phyloP scores from a whole-genome alignment of 2,113 vertebrate genomes.

The Eulacestoma nigropectus region DNA sequence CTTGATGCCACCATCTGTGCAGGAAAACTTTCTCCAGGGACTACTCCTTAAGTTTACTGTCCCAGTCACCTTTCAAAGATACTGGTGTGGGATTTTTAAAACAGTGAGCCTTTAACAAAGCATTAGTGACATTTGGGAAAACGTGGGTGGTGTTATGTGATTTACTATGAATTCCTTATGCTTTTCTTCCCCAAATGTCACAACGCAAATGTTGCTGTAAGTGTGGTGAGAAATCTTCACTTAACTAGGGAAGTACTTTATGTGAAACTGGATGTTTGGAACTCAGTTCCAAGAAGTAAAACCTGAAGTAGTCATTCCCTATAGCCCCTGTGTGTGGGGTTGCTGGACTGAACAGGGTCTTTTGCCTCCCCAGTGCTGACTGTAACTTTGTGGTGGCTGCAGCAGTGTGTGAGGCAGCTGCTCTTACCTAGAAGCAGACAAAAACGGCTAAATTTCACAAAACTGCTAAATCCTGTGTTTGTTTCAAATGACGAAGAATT shows the following conservation, averaged over 20 bases:
- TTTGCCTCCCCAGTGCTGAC: neutral
- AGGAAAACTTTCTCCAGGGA: neutral
- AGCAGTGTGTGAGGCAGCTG: neutral
- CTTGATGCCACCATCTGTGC: neutral
- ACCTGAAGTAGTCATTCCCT: neutral
- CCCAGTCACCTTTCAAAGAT: neutral
- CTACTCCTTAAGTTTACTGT: neutral
- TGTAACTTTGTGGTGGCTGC: neutral
- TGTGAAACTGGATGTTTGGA: neutral
- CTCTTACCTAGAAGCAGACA: neutral
- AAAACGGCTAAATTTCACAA: neutral
- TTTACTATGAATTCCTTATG: neutral
- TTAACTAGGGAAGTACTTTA: neutral
- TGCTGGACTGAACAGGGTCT: neutral
- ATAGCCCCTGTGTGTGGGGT: neutral
- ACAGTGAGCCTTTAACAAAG: neutral
- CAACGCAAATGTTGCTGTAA: neutral
- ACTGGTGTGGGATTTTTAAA: neutral
- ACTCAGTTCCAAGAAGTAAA: neutral
- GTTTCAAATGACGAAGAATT: neutral
- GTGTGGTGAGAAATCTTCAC: neutral
- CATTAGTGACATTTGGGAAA: neutral
- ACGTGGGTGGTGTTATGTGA: fast-evolving
- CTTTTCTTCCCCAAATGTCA: neutral
- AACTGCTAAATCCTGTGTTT: neutral